Conservation (phyloP, 2,888 invertebrate species). For the Cheilosia vernalis region DNA sequence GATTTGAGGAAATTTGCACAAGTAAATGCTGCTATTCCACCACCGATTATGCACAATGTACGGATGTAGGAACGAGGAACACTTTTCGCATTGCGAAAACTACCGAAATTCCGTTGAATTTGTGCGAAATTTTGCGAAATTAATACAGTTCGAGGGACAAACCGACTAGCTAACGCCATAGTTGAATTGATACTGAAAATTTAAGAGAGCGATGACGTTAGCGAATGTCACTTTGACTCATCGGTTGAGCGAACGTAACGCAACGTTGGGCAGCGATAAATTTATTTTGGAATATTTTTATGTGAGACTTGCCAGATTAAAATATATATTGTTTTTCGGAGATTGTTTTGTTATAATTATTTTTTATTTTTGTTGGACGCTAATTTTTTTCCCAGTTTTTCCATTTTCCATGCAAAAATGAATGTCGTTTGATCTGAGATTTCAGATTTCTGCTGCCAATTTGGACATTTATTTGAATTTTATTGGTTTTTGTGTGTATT, state of each 20-base stretch:
- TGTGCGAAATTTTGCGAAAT: slow-evolving; percentile 78
- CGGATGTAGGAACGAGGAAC: slow-evolving; percentile 76
- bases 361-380: too few species aligned
- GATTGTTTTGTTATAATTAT: too few species aligned
- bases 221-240: slow-evolving; percentile 30
- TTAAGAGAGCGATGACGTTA: slow-evolving; percentile 55
- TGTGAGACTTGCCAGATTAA: too few species aligned
- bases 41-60: slow-evolving; percentile 81
- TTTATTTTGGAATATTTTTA: too few species aligned
- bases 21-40: slow-evolving; percentile 83
- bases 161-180: slow-evolving; percentile 80
- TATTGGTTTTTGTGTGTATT: too few species aligned
- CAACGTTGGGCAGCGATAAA: too few species aligned
- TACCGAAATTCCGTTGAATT: slow-evolving; percentile 78
- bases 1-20: slow-evolving; percentile 83
- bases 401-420: too few species aligned
- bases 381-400: too few species aligned
- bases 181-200: slow-evolving; percentile 75
- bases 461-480: too few species aligned
- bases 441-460: too few species aligned
- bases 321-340: too few species aligned
- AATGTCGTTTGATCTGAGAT: too few species aligned
- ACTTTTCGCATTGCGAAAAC: slow-evolving; percentile 76
- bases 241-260: slow-evolving; percentile 36
- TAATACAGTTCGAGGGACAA: slow-evolving; percentile 77